Base-by-base conservation (phyloP, 2,797 vertebrate genomes). In the Chrosomus eos region DNA sequence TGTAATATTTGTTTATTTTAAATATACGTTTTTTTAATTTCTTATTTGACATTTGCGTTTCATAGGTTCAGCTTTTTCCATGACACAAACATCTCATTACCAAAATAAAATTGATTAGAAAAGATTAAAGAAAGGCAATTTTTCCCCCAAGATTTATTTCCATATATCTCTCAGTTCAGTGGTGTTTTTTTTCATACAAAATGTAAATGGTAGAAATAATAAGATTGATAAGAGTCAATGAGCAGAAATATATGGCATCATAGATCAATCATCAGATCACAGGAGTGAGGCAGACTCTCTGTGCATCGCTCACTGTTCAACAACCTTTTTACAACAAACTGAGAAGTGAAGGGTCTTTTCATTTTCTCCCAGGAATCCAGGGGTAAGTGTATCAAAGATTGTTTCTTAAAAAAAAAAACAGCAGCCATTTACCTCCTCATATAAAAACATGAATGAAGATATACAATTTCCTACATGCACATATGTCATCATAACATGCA, bases 141-240 rank as follows among this genome's bases (percentile, higher is more conserved):
- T 9, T 72, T 62, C 67, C 9, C 9, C 71, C 40, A 86, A 87
- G 55, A 68, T 88, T 87, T 82, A 86, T 94, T 97, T 96, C 90
- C 91, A 91, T 88, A 93, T 96, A 97, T 96, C 86, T 97, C 88
- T 97, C 95, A 97, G 96, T 97, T 96, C 94, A 97, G 96, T 95
- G 95, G 97, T 95, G 95, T 0, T 16, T 95, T 95, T 95, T 94
- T 95, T 96, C 38, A 96, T 98, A 98, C 97, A 98, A 99, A 98
- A 98, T 94, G 94, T 58, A 95, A 95, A 96, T 94, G 95, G 93
- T 96, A 95, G 92, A 97, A 96, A 95, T 96, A 95, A 97, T 91
- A 93, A 95, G 94, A 94, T 95, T 62, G 38, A 64, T 94, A 94
- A 96, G 95, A 96, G 95, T 95, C 95, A 94, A 93, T 95, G 95